Evolutionary conservation across 2,888 invertebrate species (phyloP).

Genomic region (Temnothorax ravouxi): DNA sequence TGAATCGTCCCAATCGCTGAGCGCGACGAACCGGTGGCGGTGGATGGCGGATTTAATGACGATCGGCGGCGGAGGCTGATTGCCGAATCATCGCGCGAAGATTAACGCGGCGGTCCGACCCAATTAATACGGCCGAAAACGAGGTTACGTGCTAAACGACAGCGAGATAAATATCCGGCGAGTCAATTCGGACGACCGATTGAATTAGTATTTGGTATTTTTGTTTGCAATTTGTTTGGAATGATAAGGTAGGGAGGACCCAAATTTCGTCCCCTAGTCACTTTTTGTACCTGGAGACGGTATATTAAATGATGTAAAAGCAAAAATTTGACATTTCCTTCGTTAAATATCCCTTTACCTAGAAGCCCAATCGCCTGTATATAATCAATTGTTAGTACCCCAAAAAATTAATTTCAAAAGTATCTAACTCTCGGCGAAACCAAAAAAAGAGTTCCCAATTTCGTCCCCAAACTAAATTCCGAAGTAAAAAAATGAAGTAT

Average conservation of each 20-base stretch:
- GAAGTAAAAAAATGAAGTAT: no score
- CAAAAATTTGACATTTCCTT: no score
- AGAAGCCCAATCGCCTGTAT: no score
- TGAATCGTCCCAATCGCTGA: constrained; percentile 60
- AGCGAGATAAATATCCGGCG: constrained; percentile 53
- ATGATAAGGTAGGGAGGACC: not conserved
- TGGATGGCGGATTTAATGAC: constrained; percentile 50
- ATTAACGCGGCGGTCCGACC: constrained; percentile 60
- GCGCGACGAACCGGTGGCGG: constrained; percentile 51
- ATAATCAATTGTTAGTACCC: no score
- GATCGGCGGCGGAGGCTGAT: constrained; percentile 36
- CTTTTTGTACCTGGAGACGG: no score
- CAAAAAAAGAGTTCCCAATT: no score
- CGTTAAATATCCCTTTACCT: no score
- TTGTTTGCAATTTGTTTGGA: constrained; percentile 16
- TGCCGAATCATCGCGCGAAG: constrained; percentile 55
- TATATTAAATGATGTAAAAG: no score
- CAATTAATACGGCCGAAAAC: constrained; percentile 60
- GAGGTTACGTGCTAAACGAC: constrained; percentile 57
- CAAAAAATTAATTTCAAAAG: no score
- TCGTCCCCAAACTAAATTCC: no score
- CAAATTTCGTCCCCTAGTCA: no score
- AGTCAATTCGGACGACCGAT: constrained; percentile 25
- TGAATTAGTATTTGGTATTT: constrained; percentile 46
- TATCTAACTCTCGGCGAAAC: no score